Conservation (phyloP, 2,888 invertebrate species). For the Merodon equestris region DNA sequence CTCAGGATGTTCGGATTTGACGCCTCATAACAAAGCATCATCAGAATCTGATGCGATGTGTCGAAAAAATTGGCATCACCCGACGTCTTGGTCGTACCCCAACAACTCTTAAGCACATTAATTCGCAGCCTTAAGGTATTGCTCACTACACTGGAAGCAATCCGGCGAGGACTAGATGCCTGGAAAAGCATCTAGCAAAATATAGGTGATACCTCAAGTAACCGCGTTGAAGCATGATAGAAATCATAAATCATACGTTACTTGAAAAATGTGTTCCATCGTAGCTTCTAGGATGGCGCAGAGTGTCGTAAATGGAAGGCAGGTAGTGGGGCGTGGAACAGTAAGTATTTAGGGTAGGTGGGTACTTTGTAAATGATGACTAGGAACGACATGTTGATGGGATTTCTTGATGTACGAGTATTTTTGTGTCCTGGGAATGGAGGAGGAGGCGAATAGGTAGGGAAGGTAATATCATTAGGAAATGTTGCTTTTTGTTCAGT, state of each 20-base stretch:
- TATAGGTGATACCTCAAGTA: conserved; percentile 7
- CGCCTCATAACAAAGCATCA: too few species aligned
- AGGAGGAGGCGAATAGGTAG: too few species aligned
- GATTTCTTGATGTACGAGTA: conserved; percentile 4
- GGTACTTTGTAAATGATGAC: conserved; percentile 13
- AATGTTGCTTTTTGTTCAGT: too few species aligned
- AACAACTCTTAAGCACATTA: too few species aligned
- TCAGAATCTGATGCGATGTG: too few species aligned
- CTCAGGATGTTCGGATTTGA: too few species aligned
- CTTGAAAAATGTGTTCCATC: conserved; percentile 27
- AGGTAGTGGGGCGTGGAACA: neutral
- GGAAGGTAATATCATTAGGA: conserved; percentile 8
- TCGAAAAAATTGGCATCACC: too few species aligned
- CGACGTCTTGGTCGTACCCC: too few species aligned
- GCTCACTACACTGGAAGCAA: too few species aligned
- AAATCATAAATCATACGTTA: conserved; percentile 34
- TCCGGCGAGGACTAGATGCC: too few species aligned
- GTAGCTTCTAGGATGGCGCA: too few species aligned
- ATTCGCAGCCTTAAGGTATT: too few species aligned
- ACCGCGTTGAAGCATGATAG: neutral
- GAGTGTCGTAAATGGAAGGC: neutral
- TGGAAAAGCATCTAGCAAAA: neutral
- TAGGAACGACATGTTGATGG: conserved; percentile 21
- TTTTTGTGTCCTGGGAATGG: conserved; percentile 1
- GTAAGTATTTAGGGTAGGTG: conserved; percentile 1